phyloP scores from a whole-genome alignment of 1,140 invertebrate genomes.

The Rhyacophila brunnea region DNA sequence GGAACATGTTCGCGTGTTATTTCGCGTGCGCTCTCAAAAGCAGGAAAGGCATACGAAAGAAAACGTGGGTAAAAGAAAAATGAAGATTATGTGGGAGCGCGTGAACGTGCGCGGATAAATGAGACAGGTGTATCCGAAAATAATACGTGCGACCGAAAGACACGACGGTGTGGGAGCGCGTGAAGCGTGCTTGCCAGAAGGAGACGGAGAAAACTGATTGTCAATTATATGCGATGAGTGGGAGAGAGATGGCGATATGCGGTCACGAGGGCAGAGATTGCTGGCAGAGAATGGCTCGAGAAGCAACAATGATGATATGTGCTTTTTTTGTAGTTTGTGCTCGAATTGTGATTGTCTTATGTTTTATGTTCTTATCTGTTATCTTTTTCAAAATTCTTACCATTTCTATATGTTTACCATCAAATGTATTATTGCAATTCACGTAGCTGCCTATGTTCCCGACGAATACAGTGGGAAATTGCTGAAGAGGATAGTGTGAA shows the following conservation, averaged over 20 bases:
- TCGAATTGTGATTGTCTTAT: conserved; percentile 23
- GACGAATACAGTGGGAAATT: too few relatives aligned
- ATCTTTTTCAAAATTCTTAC: too few relatives aligned
- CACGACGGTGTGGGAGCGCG: conserved; percentile 9
- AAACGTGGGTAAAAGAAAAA: too few relatives aligned
- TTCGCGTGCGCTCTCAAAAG: too few relatives aligned
- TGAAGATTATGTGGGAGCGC: too few relatives aligned
- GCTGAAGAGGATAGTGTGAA: too few relatives aligned
- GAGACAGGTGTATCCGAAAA: conserved; percentile 8
- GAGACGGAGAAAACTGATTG: neutral
- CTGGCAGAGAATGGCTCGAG: conserved; percentile 8
- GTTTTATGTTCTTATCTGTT: too few relatives aligned
- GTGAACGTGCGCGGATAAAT: neutral
- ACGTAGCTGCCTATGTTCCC: too few relatives aligned
- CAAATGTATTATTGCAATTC: too few relatives aligned
- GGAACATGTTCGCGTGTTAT: too few relatives aligned
- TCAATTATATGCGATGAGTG: neutral
- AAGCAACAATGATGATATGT: conserved; percentile 30
- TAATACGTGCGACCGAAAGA: neutral
- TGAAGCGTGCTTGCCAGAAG: conserved; percentile 13
- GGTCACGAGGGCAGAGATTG: conserved; percentile 36
- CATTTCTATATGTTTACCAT: too few relatives aligned
- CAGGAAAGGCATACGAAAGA: too few relatives aligned
- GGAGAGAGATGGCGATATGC: conserved; percentile 3
- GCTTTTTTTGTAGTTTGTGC: conserved; percentile 25